A percentile compares a stretch with the other conserved stretches of the same genome.
phyloP scores from a whole-genome alignment of 2,888 invertebrate species.

The Scotopteryx bipunctaria region DNA sequence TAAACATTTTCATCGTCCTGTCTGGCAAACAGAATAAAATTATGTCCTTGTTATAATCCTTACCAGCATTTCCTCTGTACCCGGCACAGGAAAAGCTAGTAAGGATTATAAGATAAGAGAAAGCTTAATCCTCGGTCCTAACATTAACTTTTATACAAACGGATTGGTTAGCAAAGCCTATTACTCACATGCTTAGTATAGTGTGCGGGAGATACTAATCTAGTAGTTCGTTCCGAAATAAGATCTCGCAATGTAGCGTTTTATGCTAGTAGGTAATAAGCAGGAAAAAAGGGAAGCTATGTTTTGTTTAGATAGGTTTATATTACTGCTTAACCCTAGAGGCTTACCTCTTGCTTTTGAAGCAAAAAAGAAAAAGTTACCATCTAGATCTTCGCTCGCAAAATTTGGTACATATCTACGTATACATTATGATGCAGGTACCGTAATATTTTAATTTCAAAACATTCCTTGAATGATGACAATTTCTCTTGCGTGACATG shows the following conservation, averaged over 20 bases:
- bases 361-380: no score
- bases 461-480: slow-evolving; percentile 27
- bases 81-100: slow-evolving; percentile 10
- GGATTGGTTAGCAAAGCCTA: slow-evolving; percentile 8
- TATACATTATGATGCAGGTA: no score
- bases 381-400: no score
- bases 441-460: slow-evolving; percentile 29
- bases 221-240: no score
- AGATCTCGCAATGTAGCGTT: no score
- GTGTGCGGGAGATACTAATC: not conserved
- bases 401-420: no score
- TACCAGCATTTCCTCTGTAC: slow-evolving; percentile 12
- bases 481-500: slow-evolving; percentile 16
- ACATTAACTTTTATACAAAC: slow-evolving; percentile 12
- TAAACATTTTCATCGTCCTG: slow-evolving; percentile 1
- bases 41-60: slow-evolving; percentile 10
- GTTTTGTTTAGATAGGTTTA: no score
- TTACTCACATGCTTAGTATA: slow-evolving; percentile 3
- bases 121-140: slow-evolving; percentile 5
- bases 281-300: no score
- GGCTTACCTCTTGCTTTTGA: no score
- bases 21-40: slow-evolving; percentile 6
- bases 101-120: slow-evolving; percentile 21
- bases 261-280: no score
- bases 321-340: no score